Evolutionary conservation across 2,888 invertebrate species (phyloP), one percentile per base, ranked within the genome.

Genomic region (Rugalucina vietnamica): DNA sequence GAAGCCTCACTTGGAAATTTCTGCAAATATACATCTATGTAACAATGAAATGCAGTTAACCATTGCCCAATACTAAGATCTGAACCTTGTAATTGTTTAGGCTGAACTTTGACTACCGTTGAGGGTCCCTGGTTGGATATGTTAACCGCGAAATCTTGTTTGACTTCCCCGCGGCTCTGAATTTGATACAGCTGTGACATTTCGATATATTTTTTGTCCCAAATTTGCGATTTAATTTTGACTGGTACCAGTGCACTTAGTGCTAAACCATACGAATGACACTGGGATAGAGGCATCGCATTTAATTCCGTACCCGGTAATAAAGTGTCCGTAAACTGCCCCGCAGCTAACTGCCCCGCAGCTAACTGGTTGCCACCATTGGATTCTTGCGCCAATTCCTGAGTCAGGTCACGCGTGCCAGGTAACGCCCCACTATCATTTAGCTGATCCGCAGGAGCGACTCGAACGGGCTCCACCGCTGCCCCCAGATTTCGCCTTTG

Each of bases 41-140:
- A 70, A 70, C n/a, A 36, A 70, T 70, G 70, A 39, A 70, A 70
- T 4, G 70, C 39, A 70, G 70, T 36, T 4, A 36, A 21, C 70
- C 70, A 36, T 24, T 70, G 70, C 4, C 21, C 8, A 8, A 70
- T 70, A 4, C 36, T 5, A 24, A 70, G 70, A 36, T 70, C 37
- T 10, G 18, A 12, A n/a, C 4, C 70, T 36, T 39, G 37, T n/a
- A 36, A n/a, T 24, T 70, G 37, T 4, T 70, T 70, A 8, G 36
- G 36, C 39, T 70, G 70, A 4, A 70, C 70, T 37, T 36, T 70
- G 34, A 70, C 70, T 10, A 60, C 60, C 29, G 60, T 60, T 3
- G 60, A 24, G 3, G 60, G 60, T 10, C 60, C 60, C 5, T 60
- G 60, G 29, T 60, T 60, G 8, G 60, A 60, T 3, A 60, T 60